Evolutionary conservation across 35 echinoderm and acorn worm species (phyloP), one percentile per base, ranked within the genome.

Genomic region (Ptychodera flava): DNA sequence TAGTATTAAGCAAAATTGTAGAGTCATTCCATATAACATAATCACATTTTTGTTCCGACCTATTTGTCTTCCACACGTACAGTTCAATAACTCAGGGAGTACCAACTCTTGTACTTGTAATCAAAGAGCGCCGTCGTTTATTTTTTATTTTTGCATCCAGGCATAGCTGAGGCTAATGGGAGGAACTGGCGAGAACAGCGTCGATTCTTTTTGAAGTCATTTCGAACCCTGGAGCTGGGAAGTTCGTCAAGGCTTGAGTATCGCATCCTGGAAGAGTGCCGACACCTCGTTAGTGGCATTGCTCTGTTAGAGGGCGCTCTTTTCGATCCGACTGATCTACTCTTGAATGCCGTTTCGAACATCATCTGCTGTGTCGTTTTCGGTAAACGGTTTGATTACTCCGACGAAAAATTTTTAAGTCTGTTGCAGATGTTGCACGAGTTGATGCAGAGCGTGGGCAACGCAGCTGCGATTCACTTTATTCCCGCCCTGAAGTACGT

Each of bases 331-430:
- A 30, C 53, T 32, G 77, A 83, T 77, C 80, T 90, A 33, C 35
- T 91, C 28, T 86, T 80, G 30, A 91, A 82, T 75, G 84, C 92
- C 36, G 89, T 91, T n/a, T 87, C 90, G 15, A 91, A 91, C 37
- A 77, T 91, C 16, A 77, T 91, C 35, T 91, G 85, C 53, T 38
- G 31, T 31, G 28, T 91, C 0, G 79, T 87, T 12, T 91, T 91
- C 52, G 90, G 90, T 29, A 81, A 83, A 36, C 35, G 90, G 36
- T 91, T 91, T 45, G 85, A 91, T 31, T 91, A 91, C 52, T n/a
- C 37, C 2, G 78, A 93, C 32, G 36, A 38, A 32, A 30, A 27
- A 12, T 80, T 93, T 33, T 85, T 37, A 78, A 14, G 87, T 35
- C 84, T 86, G 83, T 36, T 93, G 79, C 83, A 77, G 15, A 76